phyloP scores from a whole-genome alignment of 2,888 invertebrate species.

The Catocala sponsa region DNA sequence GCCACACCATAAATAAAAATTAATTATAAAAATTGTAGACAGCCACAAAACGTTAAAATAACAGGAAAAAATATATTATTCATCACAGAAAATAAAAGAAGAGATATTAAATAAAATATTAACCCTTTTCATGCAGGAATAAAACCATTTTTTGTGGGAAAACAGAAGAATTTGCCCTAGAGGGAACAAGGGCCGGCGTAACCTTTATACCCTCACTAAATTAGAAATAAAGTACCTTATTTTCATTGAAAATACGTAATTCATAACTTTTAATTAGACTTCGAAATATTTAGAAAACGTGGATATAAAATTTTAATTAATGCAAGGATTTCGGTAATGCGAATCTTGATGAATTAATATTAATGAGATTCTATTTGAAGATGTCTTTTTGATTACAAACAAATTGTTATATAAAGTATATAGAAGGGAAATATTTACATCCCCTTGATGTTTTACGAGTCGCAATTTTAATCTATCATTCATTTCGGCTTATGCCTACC shows the following conservation, averaged over 20 bases:
- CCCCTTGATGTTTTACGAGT: too few relatives aligned
- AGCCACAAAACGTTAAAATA: slow-evolving; percentile 2
- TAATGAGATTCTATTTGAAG: neutral
- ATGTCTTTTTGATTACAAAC: neutral
- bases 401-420: neutral
- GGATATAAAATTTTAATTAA: slow-evolving; percentile 2
- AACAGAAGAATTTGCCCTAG: neutral
- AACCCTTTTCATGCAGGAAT: slow-evolving; percentile 5
- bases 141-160: neutral
- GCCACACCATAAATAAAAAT: neutral
- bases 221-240: neutral
- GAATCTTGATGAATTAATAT: neutral
- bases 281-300: neutral
- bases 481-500: too few relatives aligned
- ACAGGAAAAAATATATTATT: neutral
- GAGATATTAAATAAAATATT: slow-evolving; percentile 7
- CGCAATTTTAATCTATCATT: too few relatives aligned
- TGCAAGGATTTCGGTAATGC: neutral
- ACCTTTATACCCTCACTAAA: neutral
- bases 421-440: too few relatives aligned
- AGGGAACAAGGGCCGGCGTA: neutral
- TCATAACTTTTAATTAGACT: slow-evolving; percentile 1
- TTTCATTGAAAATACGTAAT: neutral
- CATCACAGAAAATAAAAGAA: slow-evolving; percentile 4
- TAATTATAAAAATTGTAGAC: slow-evolving; percentile 3